Conservation (phyloP, 2,113 vertebrate species). For the Spheniscus mendiculus region DNA sequence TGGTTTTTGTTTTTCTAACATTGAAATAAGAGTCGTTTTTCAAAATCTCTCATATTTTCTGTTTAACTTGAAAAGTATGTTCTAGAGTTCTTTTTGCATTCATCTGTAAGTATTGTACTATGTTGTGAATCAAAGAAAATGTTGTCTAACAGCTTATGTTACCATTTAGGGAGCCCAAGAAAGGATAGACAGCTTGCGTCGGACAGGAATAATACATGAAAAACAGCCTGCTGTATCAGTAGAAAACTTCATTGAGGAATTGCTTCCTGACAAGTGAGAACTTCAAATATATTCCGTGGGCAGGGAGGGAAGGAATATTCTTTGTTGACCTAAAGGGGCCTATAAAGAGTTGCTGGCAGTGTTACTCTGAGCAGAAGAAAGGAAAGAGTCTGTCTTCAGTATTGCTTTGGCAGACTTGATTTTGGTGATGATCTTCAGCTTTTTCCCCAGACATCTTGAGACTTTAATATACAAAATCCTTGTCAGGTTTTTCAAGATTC, state of each 20-base stretch:
- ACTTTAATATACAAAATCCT: not conserved
- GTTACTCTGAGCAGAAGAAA: not conserved
- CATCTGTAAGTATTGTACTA: not conserved
- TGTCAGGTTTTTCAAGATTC: not conserved
- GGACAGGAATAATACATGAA: conserved; percentile 88
- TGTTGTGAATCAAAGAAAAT: not conserved
- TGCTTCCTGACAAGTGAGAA: conserved; percentile 94
- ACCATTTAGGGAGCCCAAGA: conserved; percentile 90
- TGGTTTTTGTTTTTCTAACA: not conserved
- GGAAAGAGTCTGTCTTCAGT: not conserved
- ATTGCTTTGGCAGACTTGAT: not conserved
- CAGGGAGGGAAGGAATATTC: not conserved
- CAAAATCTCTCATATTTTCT: not conserved
- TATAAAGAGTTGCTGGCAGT: not conserved
- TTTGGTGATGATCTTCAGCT: not conserved
- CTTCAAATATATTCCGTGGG: not conserved
- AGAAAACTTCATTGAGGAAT: conserved; percentile 95
- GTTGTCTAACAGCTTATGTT: not conserved
- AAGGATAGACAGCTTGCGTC: conserved; percentile 89
- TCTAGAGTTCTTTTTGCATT: not conserved
- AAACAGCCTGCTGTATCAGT: conserved; percentile 93
- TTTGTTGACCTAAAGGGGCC: not conserved
- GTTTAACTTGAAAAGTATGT: not conserved
- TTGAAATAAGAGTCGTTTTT: not conserved
- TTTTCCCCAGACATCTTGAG: not conserved